Percentiles rank a stretch among this genome's conserved stretches.
Evolutionary conservation across 1,140 invertebrate genomes (phyloP).

Genomic region (Calosoma granatense): DNA sequence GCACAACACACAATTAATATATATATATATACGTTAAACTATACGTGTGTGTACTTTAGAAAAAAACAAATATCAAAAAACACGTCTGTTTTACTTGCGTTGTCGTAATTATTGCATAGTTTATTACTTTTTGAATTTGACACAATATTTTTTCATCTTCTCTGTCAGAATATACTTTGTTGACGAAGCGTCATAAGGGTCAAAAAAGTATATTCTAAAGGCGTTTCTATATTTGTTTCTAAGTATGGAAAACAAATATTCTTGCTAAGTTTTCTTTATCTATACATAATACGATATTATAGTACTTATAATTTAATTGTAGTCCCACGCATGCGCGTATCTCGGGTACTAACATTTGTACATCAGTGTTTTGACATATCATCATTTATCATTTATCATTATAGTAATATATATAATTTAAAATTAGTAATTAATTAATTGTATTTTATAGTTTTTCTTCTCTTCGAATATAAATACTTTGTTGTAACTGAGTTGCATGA

Average conservation of each 20-base stretch:
- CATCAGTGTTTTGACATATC: conserved; percentile 16
- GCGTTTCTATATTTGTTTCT: neutral
- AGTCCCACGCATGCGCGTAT: conserved; percentile 9
- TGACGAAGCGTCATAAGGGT: neutral
- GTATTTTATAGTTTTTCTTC: too few species aligned
- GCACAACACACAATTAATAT: conserved; percentile 20
- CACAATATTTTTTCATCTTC: too few species aligned
- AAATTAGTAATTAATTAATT: too few species aligned
- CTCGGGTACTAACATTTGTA: conserved; percentile 8
- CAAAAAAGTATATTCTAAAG: conserved; percentile 14
- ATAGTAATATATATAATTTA: too few species aligned
- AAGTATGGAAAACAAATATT: conserved; percentile 13
- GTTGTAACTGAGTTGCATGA: conserved; percentile 31
- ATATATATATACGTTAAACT: neutral
- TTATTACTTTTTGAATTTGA: conserved; percentile 22
- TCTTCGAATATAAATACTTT: conserved; percentile 29
- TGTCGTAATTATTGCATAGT: conserved; percentile 27
- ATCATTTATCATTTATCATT: conserved; percentile 17
- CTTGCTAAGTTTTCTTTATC: conserved; percentile 12
- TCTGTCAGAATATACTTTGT: conserved; percentile 9
- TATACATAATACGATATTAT: conserved; percentile 13
- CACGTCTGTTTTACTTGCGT: conserved; percentile 24
- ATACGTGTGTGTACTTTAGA: conserved; percentile 14
- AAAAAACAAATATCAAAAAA: conserved; percentile 25
- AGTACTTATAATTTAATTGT: conserved; percentile 13